Conservation (phyloP, 2,888 invertebrate species). For the Sialis lutaria region DNA sequence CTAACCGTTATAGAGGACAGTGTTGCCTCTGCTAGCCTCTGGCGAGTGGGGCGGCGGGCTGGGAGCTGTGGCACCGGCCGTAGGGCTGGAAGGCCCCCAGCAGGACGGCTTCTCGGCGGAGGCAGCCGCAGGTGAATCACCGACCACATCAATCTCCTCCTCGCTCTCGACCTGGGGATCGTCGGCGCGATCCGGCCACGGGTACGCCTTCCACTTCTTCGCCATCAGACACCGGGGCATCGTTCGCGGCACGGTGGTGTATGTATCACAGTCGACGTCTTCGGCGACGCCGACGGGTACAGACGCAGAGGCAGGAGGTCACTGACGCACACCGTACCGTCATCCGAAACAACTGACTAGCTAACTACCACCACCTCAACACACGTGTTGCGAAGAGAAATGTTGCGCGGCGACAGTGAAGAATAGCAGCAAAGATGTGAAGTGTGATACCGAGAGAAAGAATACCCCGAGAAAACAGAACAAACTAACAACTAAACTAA, state of each 20-base stretch:
- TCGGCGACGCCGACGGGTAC: constrained; percentile 23
- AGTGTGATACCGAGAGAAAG: constrained; percentile 1
- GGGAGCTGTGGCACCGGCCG: constrained; percentile 58
- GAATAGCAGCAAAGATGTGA: background rate
- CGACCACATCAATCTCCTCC: constrained; percentile 79
- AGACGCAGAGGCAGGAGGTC: constrained; percentile 3
- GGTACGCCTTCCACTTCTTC: constrained; percentile 85
- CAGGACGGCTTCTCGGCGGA: constrained; percentile 21
- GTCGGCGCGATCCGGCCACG: constrained; percentile 49
- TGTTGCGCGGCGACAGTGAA: constrained; percentile 9
- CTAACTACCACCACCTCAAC: no score
- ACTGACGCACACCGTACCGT: constrained; percentile 1
- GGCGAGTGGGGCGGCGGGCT: constrained; percentile 51
- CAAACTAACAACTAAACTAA: constrained; percentile 24
- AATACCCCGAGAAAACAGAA: constrained; percentile 21
- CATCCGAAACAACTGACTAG: constrained; percentile 1
- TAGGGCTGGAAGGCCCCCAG: constrained; percentile 59
- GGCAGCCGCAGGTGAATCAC: constrained; percentile 32
- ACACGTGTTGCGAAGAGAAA: no score
- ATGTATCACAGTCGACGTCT: constrained; percentile 27
- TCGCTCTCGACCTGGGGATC: constrained; percentile 36
- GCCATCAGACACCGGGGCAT: constrained; percentile 95
- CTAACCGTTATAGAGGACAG: constrained; percentile 64
- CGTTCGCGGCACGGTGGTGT: constrained; percentile 23
- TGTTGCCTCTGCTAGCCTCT: constrained; percentile 44